phyloP scores from a whole-genome alignment of 2,113 vertebrate species.

The Pandion haliaetus region DNA sequence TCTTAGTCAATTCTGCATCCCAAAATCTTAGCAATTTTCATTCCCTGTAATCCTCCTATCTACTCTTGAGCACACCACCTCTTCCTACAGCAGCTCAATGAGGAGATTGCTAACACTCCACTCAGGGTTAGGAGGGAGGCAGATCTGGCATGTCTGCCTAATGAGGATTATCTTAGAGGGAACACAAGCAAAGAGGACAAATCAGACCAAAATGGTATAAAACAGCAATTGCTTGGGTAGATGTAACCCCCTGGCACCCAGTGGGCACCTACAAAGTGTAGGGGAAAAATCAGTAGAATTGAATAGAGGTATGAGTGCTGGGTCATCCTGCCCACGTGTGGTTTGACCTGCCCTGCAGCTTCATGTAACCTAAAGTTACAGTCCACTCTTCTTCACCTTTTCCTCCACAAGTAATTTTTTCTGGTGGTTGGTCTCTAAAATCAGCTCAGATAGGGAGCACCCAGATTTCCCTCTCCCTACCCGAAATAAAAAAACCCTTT shows the following conservation, averaged over 20 bases:
- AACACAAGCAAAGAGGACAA: not conserved
- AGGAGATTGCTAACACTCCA: not conserved
- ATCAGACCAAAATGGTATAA: not conserved
- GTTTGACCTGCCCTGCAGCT: not conserved
- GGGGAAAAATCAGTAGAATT: too few species aligned
- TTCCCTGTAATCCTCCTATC: not conserved
- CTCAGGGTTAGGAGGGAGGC: not conserved
- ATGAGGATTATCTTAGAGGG: not conserved
- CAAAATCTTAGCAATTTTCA: not conserved
- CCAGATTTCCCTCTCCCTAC: not conserved
- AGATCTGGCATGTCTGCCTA: not conserved
- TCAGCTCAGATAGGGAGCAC: not conserved
- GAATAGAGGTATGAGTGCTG: not conserved
- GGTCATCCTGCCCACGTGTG: rapidly evolving
- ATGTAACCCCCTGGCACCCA: rapidly evolving
- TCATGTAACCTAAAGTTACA: not conserved
- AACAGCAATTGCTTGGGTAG: not conserved
- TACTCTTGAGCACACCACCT: not conserved
- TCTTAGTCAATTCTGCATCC: not conserved
- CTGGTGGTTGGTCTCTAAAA: not conserved
- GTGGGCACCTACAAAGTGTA: not conserved
- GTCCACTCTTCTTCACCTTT: not conserved
- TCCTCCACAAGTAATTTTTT: not conserved
- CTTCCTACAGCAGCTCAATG: not conserved
- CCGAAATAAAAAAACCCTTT: not conserved